Percentiles rank a stretch among this genome's conserved stretches.
phyloP scores from a whole-genome alignment of 1,140 invertebrate species.

The Scaptomyza montana region DNA sequence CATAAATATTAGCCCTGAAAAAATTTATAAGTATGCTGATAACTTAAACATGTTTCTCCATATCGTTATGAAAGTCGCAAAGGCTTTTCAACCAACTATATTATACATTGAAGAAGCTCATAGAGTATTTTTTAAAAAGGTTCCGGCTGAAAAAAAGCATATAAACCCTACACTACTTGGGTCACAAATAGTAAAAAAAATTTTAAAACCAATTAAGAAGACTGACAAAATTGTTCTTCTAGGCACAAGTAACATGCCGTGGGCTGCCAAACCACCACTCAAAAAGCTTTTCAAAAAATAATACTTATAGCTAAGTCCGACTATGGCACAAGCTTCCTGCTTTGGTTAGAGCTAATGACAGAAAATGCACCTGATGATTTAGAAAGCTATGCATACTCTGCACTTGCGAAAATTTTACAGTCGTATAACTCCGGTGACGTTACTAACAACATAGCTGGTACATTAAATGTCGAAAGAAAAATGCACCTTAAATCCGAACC shows the following conservation, averaged over 20 bases:
- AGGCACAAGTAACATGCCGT: slow-evolving; percentile 87
- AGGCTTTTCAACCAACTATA: slow-evolving; percentile 90
- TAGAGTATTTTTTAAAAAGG: slow-evolving; percentile 91
- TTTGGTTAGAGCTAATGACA: slow-evolving; percentile 86
- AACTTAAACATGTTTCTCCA: slow-evolving; percentile 84
- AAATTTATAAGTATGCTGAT: slow-evolving; percentile 90
- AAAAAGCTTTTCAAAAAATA: slow-evolving; percentile 84
- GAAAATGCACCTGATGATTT: slow-evolving; percentile 85
- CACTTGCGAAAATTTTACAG: slow-evolving; percentile 87
- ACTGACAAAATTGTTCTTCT: slow-evolving; percentile 87
- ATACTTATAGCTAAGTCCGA: slow-evolving; percentile 86
- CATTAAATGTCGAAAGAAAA: slow-evolving; percentile 59
- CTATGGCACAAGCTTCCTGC: slow-evolving; percentile 87
- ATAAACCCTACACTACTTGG: slow-evolving; percentile 86
- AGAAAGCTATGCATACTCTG: slow-evolving; percentile 86
- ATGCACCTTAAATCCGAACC: slow-evolving; percentile 55
- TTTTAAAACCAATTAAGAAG: slow-evolving; percentile 87
- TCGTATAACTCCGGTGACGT: slow-evolving; percentile 88
- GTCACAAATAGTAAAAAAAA: slow-evolving; percentile 86
- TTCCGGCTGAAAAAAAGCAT: slow-evolving; percentile 69
- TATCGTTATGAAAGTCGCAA: slow-evolving; percentile 84
- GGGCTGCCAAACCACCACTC: slow-evolving; percentile 81
- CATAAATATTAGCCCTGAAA: slow-evolving; percentile 92
- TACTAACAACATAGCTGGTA: slow-evolving; percentile 83
- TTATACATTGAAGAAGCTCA: slow-evolving; percentile 92